Conservation (phyloP, 1,140 invertebrate species). For the Philotrypesis tridentata region DNA sequence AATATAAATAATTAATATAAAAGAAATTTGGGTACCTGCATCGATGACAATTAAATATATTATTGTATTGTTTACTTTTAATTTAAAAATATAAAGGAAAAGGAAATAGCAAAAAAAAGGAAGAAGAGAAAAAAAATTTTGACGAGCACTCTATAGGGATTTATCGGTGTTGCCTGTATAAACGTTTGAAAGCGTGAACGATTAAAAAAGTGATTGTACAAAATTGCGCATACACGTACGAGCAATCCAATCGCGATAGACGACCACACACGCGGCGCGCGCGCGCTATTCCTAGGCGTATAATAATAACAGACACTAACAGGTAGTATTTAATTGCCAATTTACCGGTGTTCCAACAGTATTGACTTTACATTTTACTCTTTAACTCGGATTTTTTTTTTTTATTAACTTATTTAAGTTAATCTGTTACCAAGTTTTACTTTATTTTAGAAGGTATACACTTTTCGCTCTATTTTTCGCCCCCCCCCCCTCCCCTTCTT, state of each 20-base stretch:
- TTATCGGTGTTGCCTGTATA: not conserved
- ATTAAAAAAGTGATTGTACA: constrained; percentile 42
- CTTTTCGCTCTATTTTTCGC: not conserved
- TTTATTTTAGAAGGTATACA: constrained; percentile 16
- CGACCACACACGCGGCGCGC: not conserved
- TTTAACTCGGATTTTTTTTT: constrained; percentile 13
- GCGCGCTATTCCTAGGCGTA: constrained; percentile 9
- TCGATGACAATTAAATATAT: constrained; percentile 30
- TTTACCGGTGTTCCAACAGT: constrained; percentile 46
- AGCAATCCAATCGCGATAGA: not conserved
- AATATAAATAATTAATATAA: constrained; percentile 37
- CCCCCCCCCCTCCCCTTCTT: not conserved
- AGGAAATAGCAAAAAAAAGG: not conserved
- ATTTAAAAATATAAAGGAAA: constrained; percentile 17
- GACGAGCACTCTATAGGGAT: not conserved
- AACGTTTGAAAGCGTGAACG: constrained; percentile 19
- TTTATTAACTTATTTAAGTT: constrained; percentile 35
- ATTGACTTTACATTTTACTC: constrained; percentile 34
- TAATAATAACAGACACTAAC: constrained; percentile 28
- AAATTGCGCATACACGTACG: constrained; percentile 28
- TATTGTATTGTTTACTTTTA: constrained; percentile 17
- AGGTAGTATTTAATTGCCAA: constrained; percentile 43
- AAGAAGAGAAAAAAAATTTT: not conserved
- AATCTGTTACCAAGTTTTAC: constrained; percentile 37
- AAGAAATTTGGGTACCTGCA: constrained; percentile 43